phyloP scores from a whole-genome alignment of 2,888 invertebrate species.

The Ditula angustiorana region DNA sequence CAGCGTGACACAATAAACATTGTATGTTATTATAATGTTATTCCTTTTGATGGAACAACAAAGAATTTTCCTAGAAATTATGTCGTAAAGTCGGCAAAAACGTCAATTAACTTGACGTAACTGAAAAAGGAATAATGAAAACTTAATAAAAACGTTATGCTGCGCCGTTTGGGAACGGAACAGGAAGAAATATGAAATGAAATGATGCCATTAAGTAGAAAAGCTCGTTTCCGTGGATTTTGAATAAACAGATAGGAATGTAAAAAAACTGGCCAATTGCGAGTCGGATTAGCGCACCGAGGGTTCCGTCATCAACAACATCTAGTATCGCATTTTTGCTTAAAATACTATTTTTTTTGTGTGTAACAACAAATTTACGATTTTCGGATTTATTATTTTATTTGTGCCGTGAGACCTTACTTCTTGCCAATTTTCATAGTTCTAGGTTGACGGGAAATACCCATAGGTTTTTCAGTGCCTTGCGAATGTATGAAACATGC shows the following conservation, averaged over 20 bases:
- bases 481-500: too few relatives aligned
- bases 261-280: not conserved
- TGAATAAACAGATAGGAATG: conserved; percentile 14
- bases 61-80: conserved; percentile 16
- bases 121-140: conserved; percentile 11
- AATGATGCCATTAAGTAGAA: conserved; percentile 14
- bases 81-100: conserved; percentile 11
- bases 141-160: conserved; percentile 18
- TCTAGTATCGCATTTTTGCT: not conserved
- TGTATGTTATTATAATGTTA: not conserved
- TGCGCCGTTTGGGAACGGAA: conserved; percentile 4
- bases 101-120: conserved; percentile 25
- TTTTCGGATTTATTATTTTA: too few relatives aligned
- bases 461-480: too few relatives aligned
- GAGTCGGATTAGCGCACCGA: too few relatives aligned
- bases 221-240: conserved; percentile 1
- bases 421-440: too few relatives aligned
- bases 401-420: too few relatives aligned
- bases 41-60: not conserved
- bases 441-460: too few relatives aligned
- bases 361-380: too few relatives aligned
- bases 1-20: not conserved
- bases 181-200: conserved; percentile 7
- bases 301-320: too few relatives aligned
- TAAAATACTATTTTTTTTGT: too few relatives aligned